phyloP scores from a whole-genome alignment of 2,888 invertebrate species.

The Ceramica pisi region DNA sequence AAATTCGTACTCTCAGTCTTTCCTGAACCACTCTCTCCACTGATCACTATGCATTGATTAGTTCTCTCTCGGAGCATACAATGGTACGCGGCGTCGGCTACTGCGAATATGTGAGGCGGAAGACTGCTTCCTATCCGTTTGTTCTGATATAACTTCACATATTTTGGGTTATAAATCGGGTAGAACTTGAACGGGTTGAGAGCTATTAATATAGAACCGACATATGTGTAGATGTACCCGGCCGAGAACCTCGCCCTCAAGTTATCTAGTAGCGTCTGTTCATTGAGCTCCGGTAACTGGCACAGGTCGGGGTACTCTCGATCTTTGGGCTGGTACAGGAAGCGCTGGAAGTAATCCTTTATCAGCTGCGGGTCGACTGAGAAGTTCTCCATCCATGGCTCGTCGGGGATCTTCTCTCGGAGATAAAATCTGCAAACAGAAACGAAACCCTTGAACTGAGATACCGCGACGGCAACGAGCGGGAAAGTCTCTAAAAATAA shows the following conservation, averaged over 20 bases:
- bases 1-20: constrained; percentile 99
- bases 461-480: constrained; percentile 30
- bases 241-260: constrained; percentile 96
- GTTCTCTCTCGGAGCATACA: constrained; percentile 97
- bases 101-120: constrained; percentile 99
- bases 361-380: constrained; percentile 97
- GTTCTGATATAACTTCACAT: constrained; percentile 98
- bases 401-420: constrained; percentile 96
- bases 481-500: constrained; percentile 68
- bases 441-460: constrained; percentile 38
- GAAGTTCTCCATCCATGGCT: constrained; percentile 96
- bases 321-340: constrained; percentile 97
- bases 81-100: constrained; percentile 98
- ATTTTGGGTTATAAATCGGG: constrained; percentile 99
- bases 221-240: constrained; percentile 98
- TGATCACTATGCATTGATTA: constrained; percentile 98
- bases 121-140: constrained; percentile 97
- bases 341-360: constrained; percentile 97
- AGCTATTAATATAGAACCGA: constrained; percentile 98
- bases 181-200: constrained; percentile 98
- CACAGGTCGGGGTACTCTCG: constrained; percentile 98
- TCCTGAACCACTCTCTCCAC: constrained; percentile 98
- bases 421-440: constrained; percentile 94
- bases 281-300: constrained; percentile 98
- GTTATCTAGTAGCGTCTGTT: constrained; percentile 97